Conservation (phyloP, 1,140 invertebrate species). For the Sinonovacula constricta region DNA sequence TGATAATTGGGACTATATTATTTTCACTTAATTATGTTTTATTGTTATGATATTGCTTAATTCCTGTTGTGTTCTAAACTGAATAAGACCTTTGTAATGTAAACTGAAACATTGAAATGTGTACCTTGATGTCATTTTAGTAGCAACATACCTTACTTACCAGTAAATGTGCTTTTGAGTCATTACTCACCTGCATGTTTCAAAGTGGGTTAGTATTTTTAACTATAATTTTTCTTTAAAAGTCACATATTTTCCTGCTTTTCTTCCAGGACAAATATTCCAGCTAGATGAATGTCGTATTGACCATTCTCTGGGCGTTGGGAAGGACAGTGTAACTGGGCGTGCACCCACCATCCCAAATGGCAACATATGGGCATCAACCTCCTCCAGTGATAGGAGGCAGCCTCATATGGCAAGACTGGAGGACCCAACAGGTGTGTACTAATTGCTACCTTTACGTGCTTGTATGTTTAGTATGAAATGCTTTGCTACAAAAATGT, state of each 20-base stretch:
- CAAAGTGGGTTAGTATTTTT: not conserved
- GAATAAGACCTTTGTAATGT: not conserved
- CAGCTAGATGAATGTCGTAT: slow-evolving; percentile 61
- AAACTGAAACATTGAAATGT: not conserved
- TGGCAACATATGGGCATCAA: slow-evolving; percentile 60
- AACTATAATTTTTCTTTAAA: not conserved
- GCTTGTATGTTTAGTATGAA: too few species aligned
- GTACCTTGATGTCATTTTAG: not conserved
- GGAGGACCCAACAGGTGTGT: slow-evolving; percentile 54
- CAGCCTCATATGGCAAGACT: slow-evolving; percentile 53
- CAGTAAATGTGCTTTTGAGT: not conserved
- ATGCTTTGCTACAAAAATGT: too few species aligned
- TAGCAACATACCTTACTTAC: not conserved
- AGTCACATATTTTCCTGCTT: not conserved
- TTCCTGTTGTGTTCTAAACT: too few species aligned
- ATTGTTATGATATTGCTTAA: too few species aligned
- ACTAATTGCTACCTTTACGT: too few species aligned
- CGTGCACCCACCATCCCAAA: slow-evolving; percentile 61
- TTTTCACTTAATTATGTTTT: too few species aligned
- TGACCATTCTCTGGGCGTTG: slow-evolving; percentile 62
- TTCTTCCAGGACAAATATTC: slow-evolving; percentile 33
- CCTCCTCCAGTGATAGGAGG: slow-evolving; percentile 58
- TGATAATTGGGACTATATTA: too few species aligned
- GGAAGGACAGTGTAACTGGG: slow-evolving; percentile 52
- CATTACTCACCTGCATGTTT: not conserved